A percentile compares a stretch with the other conserved stretches of the same genome.
Conservation (phyloP, 2,113 vertebrate genomes). For the Coregonus clupeaformis region DNA sequence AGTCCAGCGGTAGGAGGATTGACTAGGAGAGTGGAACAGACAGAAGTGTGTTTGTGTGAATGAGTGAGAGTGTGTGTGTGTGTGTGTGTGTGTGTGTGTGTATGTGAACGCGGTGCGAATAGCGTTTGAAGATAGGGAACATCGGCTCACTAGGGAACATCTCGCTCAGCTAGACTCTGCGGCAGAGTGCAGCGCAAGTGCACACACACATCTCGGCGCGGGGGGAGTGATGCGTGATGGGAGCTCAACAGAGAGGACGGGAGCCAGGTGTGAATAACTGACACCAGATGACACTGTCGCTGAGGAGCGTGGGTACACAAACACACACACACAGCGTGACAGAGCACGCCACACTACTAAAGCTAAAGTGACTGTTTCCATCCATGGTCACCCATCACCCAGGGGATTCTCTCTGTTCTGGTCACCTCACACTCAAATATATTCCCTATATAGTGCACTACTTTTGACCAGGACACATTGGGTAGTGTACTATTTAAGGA, state of each 20-base stretch:
- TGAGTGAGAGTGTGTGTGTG: too few relatives aligned
- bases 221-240: conserved; percentile 47
- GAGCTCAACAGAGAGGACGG: conserved; percentile 40
- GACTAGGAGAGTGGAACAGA: too few relatives aligned
- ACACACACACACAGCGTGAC: neutral
- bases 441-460: too few relatives aligned
- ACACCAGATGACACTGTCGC: conserved; percentile 25
- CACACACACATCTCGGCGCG: neutral
- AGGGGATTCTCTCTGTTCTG: neutral
- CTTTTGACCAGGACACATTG: too few relatives aligned
- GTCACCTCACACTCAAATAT: neutral
- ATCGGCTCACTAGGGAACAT: neutral
- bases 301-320: neutral
- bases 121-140: conserved; percentile 34
- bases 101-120: conserved; percentile 18
- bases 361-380: neutral
- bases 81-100: too few relatives aligned
- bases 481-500: too few relatives aligned
- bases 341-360: neutral
- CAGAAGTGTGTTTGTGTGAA: too few relatives aligned
- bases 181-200: too few relatives aligned
- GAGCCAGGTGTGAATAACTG: conserved; percentile 43
- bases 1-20: too few relatives aligned
- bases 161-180: too few relatives aligned
- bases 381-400: neutral